Evolutionary conservation across 64 coral and sea anemone species (phyloP).

Genomic region (Exaiptasia diaphana): DNA sequence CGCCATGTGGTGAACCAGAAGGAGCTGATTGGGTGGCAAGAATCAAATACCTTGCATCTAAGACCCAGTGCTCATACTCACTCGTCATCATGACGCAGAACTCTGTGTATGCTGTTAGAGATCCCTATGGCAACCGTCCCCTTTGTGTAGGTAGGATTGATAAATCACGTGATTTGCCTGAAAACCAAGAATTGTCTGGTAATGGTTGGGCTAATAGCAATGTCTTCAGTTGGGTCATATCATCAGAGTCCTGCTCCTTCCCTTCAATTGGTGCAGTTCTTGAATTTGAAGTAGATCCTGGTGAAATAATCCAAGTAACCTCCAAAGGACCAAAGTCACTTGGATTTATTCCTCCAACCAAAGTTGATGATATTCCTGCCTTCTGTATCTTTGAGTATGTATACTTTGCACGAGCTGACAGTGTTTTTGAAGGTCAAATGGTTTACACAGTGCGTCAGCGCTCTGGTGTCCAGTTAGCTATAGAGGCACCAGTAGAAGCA

Average conservation of each 20-base stretch:
- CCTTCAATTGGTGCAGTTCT: slow-evolving; percentile 87
- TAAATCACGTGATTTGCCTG: slow-evolving; percentile 52
- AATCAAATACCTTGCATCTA: slow-evolving; percentile 67
- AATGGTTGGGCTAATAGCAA: slow-evolving; percentile 31
- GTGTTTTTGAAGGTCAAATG: slow-evolving; percentile 97
- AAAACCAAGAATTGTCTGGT: neutral
- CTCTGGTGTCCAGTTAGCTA: slow-evolving; percentile 82
- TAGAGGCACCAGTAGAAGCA: slow-evolving; percentile 82
- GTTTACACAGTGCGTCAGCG: slow-evolving; percentile 77
- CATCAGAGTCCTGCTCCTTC: slow-evolving; percentile 90
- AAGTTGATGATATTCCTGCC: slow-evolving; percentile 36
- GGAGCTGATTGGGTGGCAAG: slow-evolving; percentile 91
- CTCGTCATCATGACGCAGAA: slow-evolving; percentile 85
- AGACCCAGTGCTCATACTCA: slow-evolving; percentile 74
- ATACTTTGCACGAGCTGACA: slow-evolving; percentile 94
- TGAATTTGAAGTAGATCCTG: slow-evolving; percentile 76
- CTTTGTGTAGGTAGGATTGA: slow-evolving; percentile 81
- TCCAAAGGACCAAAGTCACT: slow-evolving; percentile 65
- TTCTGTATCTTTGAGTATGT: slow-evolving; percentile 99
- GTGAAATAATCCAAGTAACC: slow-evolving; percentile 84
- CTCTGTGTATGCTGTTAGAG: slow-evolving; percentile 83
- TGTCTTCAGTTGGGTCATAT: slow-evolving; percentile 69
- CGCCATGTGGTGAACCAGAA: slow-evolving; percentile 90
- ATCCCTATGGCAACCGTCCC: slow-evolving; percentile 91
- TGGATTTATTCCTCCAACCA: slow-evolving; percentile 45